Evolutionary conservation across 2,888 invertebrate species (phyloP), one percentile per base, ranked within the genome.

Genomic region (Drosophila picticornis): DNA sequence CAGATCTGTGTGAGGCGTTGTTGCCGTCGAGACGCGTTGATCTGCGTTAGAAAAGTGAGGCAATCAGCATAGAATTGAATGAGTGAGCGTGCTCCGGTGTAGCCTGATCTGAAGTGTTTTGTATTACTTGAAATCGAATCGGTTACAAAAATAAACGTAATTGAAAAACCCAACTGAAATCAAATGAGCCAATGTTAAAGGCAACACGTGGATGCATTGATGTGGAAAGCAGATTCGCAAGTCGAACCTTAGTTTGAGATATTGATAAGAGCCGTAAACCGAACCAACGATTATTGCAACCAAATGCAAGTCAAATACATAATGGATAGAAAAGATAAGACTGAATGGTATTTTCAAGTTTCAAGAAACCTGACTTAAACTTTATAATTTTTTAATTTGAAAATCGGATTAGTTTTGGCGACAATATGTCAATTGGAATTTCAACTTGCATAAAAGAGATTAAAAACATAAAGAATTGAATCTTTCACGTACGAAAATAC

Each of bases 1-100:
- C 70, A 96, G 94, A 81, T 96, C 95, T 75, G 95, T 94, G 53
- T 96, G 95, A 46, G 95, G 95, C 16, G 95, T 94, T 57, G 93
- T 93, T 25, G 92, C 87, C 55, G 82, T 92, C 0, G 93, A 92
- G 38, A 91, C 80, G 34, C 91, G 92, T 78, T 80, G 71, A 51
- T 92, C 92, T 89, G 46, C 34, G 22, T 13, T 22, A 1, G 22
- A 16, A 29, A 31, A 29, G 51, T 36, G 10, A 10, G 11, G 13
- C 36, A n/a, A 25, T 22, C 13, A 56, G 13, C 19, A 56, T 1
- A 2, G 5, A 55, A 19, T 53, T n/a, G 16, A 53, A 19, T 16
- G 22, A 38, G 6, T 29, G 4, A 43, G 11, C 52, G 0, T 25
- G 19, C 10, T n/a, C 16, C 0, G 16, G 7, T 9, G 19, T 19